These are phyloP conservation scores for Anolis carolinensis DNA, from an alignment of 2,113 vertebrate species.

Conservation along the genomic window DNA sequence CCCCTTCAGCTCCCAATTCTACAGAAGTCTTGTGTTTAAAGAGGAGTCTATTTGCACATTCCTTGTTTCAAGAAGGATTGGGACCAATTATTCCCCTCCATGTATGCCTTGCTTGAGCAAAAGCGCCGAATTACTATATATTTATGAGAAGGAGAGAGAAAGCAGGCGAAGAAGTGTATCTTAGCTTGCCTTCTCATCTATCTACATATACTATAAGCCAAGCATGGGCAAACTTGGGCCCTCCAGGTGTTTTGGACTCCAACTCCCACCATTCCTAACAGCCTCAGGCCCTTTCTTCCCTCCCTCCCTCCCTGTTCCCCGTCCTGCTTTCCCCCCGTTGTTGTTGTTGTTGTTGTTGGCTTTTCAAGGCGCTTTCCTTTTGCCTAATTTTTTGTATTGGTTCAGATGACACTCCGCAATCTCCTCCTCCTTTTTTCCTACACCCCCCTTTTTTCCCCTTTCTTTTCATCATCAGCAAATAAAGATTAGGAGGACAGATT, in stretches of 20 bases:
- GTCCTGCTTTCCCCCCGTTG: no score
- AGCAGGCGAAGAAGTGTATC: no score
- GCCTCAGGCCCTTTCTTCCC: no score
- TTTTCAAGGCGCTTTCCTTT: constrained; percentile 22
- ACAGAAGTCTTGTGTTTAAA: constrained; percentile 27
- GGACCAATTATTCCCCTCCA: not conserved
- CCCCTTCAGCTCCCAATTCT: not conserved
- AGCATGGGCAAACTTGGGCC: no score
- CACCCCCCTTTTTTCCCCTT: constrained; percentile 9
- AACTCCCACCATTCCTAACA: no score
- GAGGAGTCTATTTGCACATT: constrained; percentile 42
- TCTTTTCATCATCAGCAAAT: constrained; percentile 92
- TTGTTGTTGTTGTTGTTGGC: no score
- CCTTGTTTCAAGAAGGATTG: constrained; percentile 63
- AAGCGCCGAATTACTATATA: constrained; percentile 6
- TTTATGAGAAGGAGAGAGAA: no score
- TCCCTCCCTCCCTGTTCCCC: no score
- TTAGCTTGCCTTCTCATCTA: no score
- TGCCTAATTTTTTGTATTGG: constrained; percentile 49
- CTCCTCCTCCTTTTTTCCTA: not conserved
- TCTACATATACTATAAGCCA: no score
- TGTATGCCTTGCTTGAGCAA: constrained; percentile 35
- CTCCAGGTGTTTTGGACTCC: no score
- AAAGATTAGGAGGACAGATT: constrained; percentile 92
- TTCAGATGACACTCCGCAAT: constrained; percentile 68